These are phyloP conservation scores for Ptilorrhoa leucosticta DNA, from an alignment of 2,113 vertebrate genomes.

Conservation along the genomic window DNA sequence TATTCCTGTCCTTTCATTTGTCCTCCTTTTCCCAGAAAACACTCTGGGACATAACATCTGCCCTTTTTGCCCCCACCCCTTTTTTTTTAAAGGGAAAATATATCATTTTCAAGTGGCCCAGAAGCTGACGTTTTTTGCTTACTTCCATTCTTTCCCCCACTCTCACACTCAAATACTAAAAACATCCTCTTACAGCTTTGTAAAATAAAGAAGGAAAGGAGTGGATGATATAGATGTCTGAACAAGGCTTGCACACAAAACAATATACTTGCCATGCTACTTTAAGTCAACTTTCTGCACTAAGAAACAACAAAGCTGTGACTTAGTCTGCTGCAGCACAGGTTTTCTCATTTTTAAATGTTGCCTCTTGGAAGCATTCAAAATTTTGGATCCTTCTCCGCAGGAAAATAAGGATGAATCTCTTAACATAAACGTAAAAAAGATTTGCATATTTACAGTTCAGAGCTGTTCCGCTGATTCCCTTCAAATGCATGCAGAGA, in stretches of 20 bases:
- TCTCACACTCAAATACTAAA: neutral
- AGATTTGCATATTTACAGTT: neutral
- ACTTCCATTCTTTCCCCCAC: neutral
- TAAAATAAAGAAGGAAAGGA: neutral
- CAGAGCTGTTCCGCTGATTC: neutral
- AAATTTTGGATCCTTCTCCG: neutral
- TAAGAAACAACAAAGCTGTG: neutral
- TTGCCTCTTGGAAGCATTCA: neutral
- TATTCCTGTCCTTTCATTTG: constrained; percentile 6
- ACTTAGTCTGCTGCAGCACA: neutral
- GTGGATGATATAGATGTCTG: neutral
- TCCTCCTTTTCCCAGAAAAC: constrained; percentile 10
- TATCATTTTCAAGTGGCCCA: neutral
- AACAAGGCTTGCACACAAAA: neutral
- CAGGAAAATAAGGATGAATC: neutral
- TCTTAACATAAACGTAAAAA: neutral
- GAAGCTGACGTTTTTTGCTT: neutral
- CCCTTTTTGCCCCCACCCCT: rapidly evolving
- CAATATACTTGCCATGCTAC: neutral
- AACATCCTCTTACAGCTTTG: neutral
- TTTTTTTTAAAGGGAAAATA: neutral
- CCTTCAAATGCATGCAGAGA: neutral
- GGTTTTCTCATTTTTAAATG: neutral
- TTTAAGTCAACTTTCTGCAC: neutral
- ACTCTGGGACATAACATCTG: neutral